Base-by-base conservation (phyloP, 2,113 vertebrate species). In the Benitochromis conjunctus region DNA sequence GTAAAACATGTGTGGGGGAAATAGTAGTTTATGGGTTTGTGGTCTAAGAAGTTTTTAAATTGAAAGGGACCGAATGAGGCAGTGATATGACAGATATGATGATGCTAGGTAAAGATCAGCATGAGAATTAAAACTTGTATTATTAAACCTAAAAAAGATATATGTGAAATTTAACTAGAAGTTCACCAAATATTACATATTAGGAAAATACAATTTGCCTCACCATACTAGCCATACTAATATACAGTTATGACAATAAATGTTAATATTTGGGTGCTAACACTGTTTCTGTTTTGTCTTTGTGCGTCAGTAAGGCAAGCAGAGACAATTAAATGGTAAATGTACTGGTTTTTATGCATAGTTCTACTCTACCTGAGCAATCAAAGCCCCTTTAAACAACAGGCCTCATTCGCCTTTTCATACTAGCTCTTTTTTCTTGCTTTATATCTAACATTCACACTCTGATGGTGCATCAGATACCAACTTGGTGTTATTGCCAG, bases 1-100 rank as follows among this genome's bases (percentile, higher is more conserved):
- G 57, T 0, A 51, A 5, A 74, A 51, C n/a, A 29, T 8, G 2
- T 69, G 64, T 69, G 13, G 7, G 12, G 11, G 36, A 69, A 69
- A 69, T 16, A 0, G 36, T 5, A 24, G 36, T 0, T 69, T 69
- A 14, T 43, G 62, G n/a, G 11, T 66, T 41, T 6, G n/a, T 43
- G n/a, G n/a, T 69, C n/a, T 38, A 69, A 24, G n/a, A 43, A 13
- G 36, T 24, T 69, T 43, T 69, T 14, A 69, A 43, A 69, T 7
- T 69, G 64, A 24, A 66, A 69, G 12, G 64, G 64, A 43, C 64
- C 1, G 12, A 69, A 43, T 3, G 7, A 66, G 62, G 62, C 62
- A 2, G 14, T 4, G 7, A 41, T 41, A 66, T 21, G 36, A 1
- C 34, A 0, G 34, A 0, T 5, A 4, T 21, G 34, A 10, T 64